Evolutionary conservation across 2,888 invertebrate species (phyloP).

Genomic region (Amphimallon solstitiale): DNA sequence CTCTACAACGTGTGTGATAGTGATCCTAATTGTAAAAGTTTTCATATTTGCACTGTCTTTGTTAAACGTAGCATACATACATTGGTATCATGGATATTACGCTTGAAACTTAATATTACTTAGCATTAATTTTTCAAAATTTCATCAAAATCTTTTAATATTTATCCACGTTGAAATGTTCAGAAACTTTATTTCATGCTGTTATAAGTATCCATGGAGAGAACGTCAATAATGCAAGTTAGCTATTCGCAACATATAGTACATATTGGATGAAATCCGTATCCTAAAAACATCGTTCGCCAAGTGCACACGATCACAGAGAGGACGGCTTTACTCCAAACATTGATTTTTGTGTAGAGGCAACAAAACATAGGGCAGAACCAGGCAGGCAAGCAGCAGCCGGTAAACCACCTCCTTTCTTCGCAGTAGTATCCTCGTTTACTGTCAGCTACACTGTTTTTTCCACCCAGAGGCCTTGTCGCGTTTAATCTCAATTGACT

Average conservation of each 20-base stretch:
- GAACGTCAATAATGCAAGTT: too few relatives aligned
- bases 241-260: not conserved
- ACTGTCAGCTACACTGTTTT: constrained; percentile 3
- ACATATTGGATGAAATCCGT: constrained; percentile 11
- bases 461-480: not conserved
- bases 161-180: too few relatives aligned
- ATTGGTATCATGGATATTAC: too few relatives aligned
- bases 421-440: constrained; percentile 1
- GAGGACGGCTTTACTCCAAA: constrained; percentile 37
- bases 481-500: not conserved
- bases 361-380: constrained; percentile 38
- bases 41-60: too few relatives aligned
- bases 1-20: too few relatives aligned
- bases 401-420: constrained; percentile 20
- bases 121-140: too few relatives aligned
- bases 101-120: too few relatives aligned
- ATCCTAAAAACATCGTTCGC: constrained; percentile 34
- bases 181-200: too few relatives aligned
- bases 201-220: too few relatives aligned
- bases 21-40: too few relatives aligned
- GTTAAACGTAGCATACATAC: too few relatives aligned
- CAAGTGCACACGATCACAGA: constrained; percentile 33
- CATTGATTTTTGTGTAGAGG: constrained; percentile 41
- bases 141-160: too few relatives aligned
- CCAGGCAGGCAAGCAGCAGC: constrained; percentile 22